Conservation (phyloP, 2,113 vertebrate species). For the Serinus canaria region DNA sequence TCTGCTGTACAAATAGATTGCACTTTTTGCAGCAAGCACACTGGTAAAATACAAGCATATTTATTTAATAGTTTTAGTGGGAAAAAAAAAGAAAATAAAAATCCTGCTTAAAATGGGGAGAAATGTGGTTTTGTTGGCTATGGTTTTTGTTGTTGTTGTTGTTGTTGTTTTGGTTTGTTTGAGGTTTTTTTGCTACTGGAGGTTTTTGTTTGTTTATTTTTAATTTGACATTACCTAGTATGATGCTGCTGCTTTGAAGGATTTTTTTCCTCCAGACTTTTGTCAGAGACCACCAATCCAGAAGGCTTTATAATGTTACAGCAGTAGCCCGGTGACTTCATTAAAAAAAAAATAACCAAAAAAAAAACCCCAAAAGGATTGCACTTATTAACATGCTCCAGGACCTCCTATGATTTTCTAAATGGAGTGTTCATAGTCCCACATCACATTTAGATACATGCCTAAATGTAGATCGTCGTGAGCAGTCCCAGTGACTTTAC, state of each 20-base stretch:
- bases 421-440: background rate
- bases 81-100: background rate
- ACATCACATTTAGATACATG: background rate
- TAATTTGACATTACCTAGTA: background rate
- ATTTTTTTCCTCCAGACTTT: background rate
- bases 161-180: background rate
- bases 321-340: background rate
- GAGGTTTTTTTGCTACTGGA: background rate
- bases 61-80: constrained; percentile 51
- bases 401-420: background rate
- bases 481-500: background rate
- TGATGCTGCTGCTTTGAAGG: background rate
- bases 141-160: background rate
- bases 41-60: constrained; percentile 58
- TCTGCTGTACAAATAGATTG: constrained; percentile 68
- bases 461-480: background rate
- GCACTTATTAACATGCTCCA: background rate
- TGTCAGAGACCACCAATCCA: background rate
- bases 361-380: background rate
- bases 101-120: background rate
- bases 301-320: background rate
- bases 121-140: background rate
- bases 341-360: background rate
- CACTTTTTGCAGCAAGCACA: constrained; percentile 65
- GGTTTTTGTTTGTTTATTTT: background rate